Evolutionary conservation across 2,797 vertebrate species (phyloP), one percentile per base, ranked within the genome.

Genomic region (Pangasius larnaudii): DNA sequence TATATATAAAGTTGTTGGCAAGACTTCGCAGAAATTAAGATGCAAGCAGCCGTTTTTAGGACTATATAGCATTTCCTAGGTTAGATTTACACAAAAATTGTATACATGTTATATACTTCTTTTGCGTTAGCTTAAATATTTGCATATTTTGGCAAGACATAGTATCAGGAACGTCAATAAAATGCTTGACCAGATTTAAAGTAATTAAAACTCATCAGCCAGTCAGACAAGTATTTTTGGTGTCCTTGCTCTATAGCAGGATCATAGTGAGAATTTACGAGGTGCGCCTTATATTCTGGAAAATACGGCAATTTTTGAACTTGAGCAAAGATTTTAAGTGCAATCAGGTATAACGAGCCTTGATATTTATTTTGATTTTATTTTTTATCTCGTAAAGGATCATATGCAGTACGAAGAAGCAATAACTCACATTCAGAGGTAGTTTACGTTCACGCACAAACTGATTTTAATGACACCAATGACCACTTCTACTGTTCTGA

Each of bases 261-360:
- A n/a, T 27, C 49, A 11, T n/a, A 27, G 11, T 4, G 19, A 14
- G 72, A 36, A 58, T 80, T 80, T 58, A 42, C 39, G 9, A 51
- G 6, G 8, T 79, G 10, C 6, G 39, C 7, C 9, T 36, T 74
- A n/a, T 58, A 19, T 63, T 63, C 72, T 33, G 56, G 72, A 77
- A 77, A 65, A 86, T 63, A 51, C 42, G 9, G 39, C 5, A 0
- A 5, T 53, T 49, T 86, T 13, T 0, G 33, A 33, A 11, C 56
- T 36, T 61, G 78, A 69, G 78, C n/a, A 63, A 82, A 42, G 8
- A 9, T 61, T 86, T 95, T 89, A 98, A 97, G 97, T 98, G 97
- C 98, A 98, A 98, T 99, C 97, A 97, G 93, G 94, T 93, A 91
- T 94, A 90, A 95, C 96, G 96, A 97, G 96, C 96, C 97, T 96